Evolutionary conservation across 2,888 invertebrate species (phyloP), one percentile per base, ranked within the genome.

Genomic region (Cacoxenus indagator): DNA sequence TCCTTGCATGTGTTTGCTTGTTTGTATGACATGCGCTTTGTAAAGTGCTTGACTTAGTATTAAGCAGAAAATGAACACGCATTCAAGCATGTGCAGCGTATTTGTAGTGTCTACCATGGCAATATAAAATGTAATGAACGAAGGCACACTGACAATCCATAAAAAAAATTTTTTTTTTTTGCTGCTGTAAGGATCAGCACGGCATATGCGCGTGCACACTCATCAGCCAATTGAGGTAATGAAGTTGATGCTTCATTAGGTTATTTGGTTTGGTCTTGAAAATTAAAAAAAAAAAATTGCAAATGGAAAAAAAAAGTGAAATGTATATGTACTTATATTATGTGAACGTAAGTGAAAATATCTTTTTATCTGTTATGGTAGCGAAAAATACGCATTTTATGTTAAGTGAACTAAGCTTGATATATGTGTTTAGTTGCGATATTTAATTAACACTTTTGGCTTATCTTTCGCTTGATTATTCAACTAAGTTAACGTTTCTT

Each of bases 211-310:
- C 19, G 4, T 48, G 46, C 19, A 0, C 8, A 6, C 8, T 3
- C 17, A 9, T 51, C 51, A 27, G 48, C 64, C 64, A 68, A 74
- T 75, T 75, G 71, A 54, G 22, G 31, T 74, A 73, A 74, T 71
- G 54, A 70, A 70, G 68, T 70, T 67, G 46, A 6, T 46, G 17
- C 43, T 64, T 66, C 66, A 66, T 57, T 57, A 57, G 66, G 26
- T 66, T 43, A 22, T 37, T 37, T 37, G 37, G 37, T 37, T 37
- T n/a, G n/a, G n/a, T n/a, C n/a, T n/a, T n/a, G n/a, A n/a, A n/a
- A n/a, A n/a, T n/a, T n/a, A n/a, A n/a, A n/a, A n/a, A n/a, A n/a
- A n/a, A n/a, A n/a, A n/a, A n/a, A n/a, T n/a, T n/a, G n/a, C n/a
- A n/a, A n/a, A n/a, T n/a, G n/a, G n/a, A n/a, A n/a, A n/a, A n/a